Conservation (phyloP, 2,888 invertebrate genomes). For the Dendrolimus pini region DNA sequence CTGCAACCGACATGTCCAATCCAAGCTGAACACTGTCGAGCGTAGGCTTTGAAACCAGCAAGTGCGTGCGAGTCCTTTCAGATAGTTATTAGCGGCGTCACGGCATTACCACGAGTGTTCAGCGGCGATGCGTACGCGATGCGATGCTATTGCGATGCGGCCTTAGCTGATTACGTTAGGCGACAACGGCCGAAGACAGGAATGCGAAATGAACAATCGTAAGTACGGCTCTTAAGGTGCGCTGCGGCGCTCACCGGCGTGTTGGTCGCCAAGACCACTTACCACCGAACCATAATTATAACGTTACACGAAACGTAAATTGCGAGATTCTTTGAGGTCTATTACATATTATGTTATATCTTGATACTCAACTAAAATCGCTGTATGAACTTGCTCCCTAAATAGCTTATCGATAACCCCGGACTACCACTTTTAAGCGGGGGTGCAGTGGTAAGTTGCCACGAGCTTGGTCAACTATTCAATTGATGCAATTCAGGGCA, state of each 20-base stretch:
- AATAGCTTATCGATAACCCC: too few relatives aligned
- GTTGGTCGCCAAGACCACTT: not conserved
- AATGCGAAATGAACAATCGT: constrained; percentile 40
- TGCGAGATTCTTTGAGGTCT: too few relatives aligned
- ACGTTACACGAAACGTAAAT: not conserved
- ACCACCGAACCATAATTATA: not conserved
- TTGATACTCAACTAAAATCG: too few relatives aligned
- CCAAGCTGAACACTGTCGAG: constrained; percentile 31
- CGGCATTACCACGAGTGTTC: constrained; percentile 28
- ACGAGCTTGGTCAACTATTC: too few relatives aligned
- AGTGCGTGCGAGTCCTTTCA: constrained; percentile 66
- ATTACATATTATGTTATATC: too few relatives aligned
- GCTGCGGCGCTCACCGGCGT: not conserved
- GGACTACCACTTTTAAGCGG: too few relatives aligned
- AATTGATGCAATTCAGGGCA: too few relatives aligned
- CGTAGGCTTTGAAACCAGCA: constrained; percentile 38
- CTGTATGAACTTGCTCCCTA: too few relatives aligned
- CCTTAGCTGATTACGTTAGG: constrained; percentile 47
- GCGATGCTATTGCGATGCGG: constrained; percentile 49
- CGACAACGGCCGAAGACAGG: constrained; percentile 41
- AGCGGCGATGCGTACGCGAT: constrained; percentile 29
- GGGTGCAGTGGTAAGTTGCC: too few relatives aligned
- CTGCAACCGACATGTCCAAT: constrained; percentile 11
- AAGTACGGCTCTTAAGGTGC: constrained; percentile 45
- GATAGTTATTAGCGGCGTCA: constrained; percentile 53